Percentiles rank a stretch among this genome's conserved stretches.
Evolutionary conservation across 2,888 invertebrate genomes (phyloP).

Genomic region (Thera britannica): DNA sequence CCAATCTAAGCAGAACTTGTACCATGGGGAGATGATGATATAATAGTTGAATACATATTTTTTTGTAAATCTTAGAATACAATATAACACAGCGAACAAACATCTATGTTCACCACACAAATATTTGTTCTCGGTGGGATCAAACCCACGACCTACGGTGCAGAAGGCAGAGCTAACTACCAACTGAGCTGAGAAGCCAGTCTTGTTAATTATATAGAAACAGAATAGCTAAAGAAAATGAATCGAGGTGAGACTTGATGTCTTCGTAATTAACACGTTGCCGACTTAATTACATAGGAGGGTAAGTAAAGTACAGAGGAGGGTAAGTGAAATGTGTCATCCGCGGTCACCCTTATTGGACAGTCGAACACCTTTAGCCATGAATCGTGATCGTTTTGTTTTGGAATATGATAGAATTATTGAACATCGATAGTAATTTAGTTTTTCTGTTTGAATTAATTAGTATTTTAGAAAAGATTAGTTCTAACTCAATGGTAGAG

Average conservation of each 20-base stretch:
- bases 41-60: too few relatives aligned
- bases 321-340: constrained; percentile 77
- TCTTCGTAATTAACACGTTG: constrained; percentile 44
- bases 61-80: too few relatives aligned
- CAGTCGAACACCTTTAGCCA: background rate
- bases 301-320: constrained; percentile 64
- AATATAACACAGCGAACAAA: too few relatives aligned
- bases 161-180: too few relatives aligned
- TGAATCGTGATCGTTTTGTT: background rate
- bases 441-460: background rate
- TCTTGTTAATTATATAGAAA: constrained; percentile 56
- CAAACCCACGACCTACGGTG: too few relatives aligned
- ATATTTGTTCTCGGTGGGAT: too few relatives aligned
- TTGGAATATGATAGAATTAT: background rate
- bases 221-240: constrained; percentile 62
- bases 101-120: too few relatives aligned
- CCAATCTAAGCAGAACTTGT: too few relatives aligned
- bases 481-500: too few relatives aligned
- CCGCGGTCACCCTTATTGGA: constrained; percentile 42
- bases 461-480: too few relatives aligned
- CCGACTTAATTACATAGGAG: constrained; percentile 44
- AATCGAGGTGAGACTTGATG: constrained; percentile 62
- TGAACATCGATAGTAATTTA: background rate
- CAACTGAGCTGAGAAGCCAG: too few relatives aligned
- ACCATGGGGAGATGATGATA: too few relatives aligned